A percentile compares a stretch with the other conserved stretches of the same genome.
phyloP scores from a whole-genome alignment of 2,113 vertebrate genomes.

The Gila orcuttii region DNA sequence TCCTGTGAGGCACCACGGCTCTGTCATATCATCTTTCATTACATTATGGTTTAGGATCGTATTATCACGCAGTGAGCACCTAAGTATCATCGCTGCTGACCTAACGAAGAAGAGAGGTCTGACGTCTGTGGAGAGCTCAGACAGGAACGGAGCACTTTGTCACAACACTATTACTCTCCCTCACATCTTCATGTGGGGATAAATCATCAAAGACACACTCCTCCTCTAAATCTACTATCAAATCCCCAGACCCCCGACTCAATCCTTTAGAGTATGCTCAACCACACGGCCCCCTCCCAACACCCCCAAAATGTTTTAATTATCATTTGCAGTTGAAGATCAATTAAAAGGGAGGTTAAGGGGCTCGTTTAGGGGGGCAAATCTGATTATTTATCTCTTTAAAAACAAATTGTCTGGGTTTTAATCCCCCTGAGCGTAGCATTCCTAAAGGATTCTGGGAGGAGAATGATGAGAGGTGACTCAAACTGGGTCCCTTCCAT shows the following conservation, averaged over 20 bases:
- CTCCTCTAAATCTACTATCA: slow-evolving; percentile 27
- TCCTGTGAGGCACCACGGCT: not conserved
- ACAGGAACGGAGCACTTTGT: slow-evolving; percentile 56
- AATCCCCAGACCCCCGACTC: slow-evolving; percentile 60
- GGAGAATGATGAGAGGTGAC: slow-evolving; percentile 71
- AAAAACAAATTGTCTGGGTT: slow-evolving; percentile 87
- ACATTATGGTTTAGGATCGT: slow-evolving; percentile 17
- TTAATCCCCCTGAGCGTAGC: slow-evolving; percentile 85
- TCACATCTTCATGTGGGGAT: slow-evolving; percentile 11
- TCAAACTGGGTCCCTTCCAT: slow-evolving; percentile 59
- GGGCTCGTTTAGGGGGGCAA: slow-evolving; percentile 85
- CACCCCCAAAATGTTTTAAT: slow-evolving; percentile 94
- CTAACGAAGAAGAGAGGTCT: slow-evolving; percentile 54
- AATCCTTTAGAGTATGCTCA: slow-evolving; percentile 59
- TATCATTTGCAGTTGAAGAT: slow-evolving; percentile 92
- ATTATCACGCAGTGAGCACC: not conserved
- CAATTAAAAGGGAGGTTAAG: slow-evolving; percentile 90
- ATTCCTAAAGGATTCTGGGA: slow-evolving; percentile 76
- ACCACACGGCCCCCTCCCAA: slow-evolving; percentile 66
- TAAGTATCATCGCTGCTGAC: not conserved
- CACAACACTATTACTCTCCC: slow-evolving; percentile 54
- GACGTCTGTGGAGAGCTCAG: slow-evolving; percentile 54
- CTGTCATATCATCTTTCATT: slow-evolving; percentile 48
- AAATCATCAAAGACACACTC: slow-evolving; percentile 47
- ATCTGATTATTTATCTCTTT: slow-evolving; percentile 96